These are phyloP conservation scores for Caprella mutica DNA, from an alignment of 2,888 invertebrate genomes.

Conservation along the genomic window DNA sequence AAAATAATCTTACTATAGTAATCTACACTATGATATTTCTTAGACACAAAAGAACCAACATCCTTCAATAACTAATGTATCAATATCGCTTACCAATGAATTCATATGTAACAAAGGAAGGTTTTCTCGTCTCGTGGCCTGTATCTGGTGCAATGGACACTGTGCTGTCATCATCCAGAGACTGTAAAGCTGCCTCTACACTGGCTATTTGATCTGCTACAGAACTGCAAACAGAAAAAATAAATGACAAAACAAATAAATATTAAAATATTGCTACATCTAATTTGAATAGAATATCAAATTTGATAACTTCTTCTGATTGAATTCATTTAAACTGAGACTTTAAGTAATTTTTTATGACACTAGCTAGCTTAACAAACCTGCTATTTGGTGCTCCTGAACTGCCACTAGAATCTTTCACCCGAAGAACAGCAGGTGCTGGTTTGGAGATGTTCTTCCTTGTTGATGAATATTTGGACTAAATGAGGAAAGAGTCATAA, in stretches of 20 bases:
- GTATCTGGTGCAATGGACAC: slow-evolving; percentile 26
- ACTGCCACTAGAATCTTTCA: too few species aligned
- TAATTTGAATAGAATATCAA: too few species aligned
- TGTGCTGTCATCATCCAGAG: background rate
- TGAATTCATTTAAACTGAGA: too few species aligned
- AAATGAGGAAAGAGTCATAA: background rate
- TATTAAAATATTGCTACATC: background rate
- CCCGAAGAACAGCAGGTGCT: background rate
- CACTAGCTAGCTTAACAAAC: too few species aligned
- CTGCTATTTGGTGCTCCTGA: too few species aligned
- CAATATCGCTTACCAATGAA: slow-evolving; percentile 8
- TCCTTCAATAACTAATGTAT: too few species aligned
- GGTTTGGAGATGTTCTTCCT: background rate
- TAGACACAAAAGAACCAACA: too few species aligned
- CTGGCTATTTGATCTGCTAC: background rate
- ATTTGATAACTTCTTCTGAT: too few species aligned
- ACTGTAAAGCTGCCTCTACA: background rate
- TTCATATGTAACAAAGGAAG: slow-evolving; percentile 27
- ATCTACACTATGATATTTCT: too few species aligned
- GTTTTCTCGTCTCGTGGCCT: slow-evolving; percentile 14
- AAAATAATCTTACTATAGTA: too few species aligned
- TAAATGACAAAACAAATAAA: background rate
- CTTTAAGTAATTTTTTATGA: too few species aligned
- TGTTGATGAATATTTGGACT: slow-evolving; percentile 2
- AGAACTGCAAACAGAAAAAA: background rate